Percentiles rank a stretch among this genome's conserved stretches.
Conservation (phyloP, 2,797 vertebrate genomes). For the Clamator glandarius region DNA sequence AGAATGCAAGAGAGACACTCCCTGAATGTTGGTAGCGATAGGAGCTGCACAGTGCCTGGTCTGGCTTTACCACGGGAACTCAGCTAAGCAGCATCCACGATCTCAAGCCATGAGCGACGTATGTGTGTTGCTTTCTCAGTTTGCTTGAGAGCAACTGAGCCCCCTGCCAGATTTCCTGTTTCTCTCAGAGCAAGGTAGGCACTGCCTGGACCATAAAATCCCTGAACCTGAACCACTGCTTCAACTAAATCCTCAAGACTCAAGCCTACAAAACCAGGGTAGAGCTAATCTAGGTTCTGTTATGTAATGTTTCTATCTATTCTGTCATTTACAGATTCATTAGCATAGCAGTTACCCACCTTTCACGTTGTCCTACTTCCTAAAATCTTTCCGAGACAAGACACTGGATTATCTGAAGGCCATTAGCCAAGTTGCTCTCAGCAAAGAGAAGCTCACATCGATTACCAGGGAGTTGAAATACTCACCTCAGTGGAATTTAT, state of each 20-base stretch:
- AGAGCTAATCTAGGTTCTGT: background rate
- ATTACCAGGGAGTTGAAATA: background rate
- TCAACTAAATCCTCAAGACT: background rate
- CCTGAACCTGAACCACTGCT: background rate
- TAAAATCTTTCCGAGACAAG: background rate
- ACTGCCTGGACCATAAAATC: background rate
- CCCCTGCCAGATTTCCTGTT: background rate
- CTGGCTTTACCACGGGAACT: background rate
- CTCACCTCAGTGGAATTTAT: background rate
- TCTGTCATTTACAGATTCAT: background rate
- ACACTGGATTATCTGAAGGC: background rate
- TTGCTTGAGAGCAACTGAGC: background rate
- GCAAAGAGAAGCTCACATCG: background rate
- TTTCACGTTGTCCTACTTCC: background rate
- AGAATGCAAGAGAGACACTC: background rate
- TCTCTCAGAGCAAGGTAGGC: background rate
- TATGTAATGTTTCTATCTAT: background rate
- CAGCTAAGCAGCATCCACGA: background rate
- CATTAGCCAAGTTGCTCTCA: background rate
- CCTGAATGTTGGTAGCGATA: background rate
- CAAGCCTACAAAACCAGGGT: background rate
- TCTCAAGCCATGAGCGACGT: rapidly evolving
- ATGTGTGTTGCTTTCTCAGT: background rate
- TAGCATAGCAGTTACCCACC: rapidly evolving
- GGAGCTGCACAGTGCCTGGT: background rate